Base-by-base conservation (phyloP, 2,797 vertebrate species). In the Gymnocypris eckloni region DNA sequence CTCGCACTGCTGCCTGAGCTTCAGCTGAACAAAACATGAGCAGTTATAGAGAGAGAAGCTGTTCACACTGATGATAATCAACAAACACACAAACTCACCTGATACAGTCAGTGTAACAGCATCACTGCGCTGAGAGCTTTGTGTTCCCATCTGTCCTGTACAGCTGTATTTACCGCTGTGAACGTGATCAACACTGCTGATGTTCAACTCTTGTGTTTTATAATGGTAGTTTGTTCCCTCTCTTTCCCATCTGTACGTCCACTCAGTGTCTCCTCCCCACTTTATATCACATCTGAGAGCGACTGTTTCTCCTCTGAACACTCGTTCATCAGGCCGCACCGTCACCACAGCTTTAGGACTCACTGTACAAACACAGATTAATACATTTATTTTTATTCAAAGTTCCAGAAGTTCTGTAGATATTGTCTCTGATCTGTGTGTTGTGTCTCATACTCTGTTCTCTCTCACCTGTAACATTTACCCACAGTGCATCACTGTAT, bases 161-260 rank as follows among this genome's bases (percentile, higher is more conserved):
- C 80, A 82, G 41, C 45, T 76, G 85, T 77, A 78, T 15, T 67
- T 43, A 52, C 79, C 85, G 2, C 76, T 33, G 83, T 64, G n/a
- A 64, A 6, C 13, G 25, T 6, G 0, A 6, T 80, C 4, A 15
- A 45, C 28, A 81, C 41, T 79, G 77, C 79, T 18, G 88, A 85
- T 3, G 87, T 43, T 90, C 90, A 18, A 20, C 66, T 39, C 66
- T 69, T 69, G 66, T 69, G 66, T n/a, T n/a, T n/a, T n/a, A n/a
- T n/a, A n/a, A n/a, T n/a, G n/a, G n/a, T n/a, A n/a, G 0, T 33
- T 2, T 28, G 28, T 28, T 28, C 28, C 28, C 28, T 28, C 28
- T 28, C 28, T 28, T 28, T 28, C 28, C 28, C 28, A 28, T 28
- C 28, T 28, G 28, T 28, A 28, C 1, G 28, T 28, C 28, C 28